These are phyloP conservation scores for Amphimallon solstitiale DNA, from an alignment of 2,888 invertebrate species.

Conservation along the genomic window DNA sequence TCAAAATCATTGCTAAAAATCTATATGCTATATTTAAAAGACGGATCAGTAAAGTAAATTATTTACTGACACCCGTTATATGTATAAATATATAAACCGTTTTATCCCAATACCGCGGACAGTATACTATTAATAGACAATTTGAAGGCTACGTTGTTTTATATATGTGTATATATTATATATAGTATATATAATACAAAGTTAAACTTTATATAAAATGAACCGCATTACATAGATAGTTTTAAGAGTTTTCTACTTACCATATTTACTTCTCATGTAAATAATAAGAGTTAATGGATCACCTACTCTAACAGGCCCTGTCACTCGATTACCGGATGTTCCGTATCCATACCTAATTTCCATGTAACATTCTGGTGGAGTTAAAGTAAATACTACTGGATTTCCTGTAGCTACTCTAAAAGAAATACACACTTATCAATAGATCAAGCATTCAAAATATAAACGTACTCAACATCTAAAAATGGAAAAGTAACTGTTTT, in stretches of 20 bases:
- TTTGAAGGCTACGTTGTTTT: too few relatives aligned
- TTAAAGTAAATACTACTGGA: slow-evolving; percentile 91
- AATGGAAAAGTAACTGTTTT: slow-evolving; percentile 96
- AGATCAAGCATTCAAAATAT: slow-evolving; percentile 2
- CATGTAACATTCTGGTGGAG: slow-evolving; percentile 96
- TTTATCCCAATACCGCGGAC: too few relatives aligned
- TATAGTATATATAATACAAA: too few relatives aligned
- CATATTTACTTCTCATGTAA: slow-evolving; percentile 94
- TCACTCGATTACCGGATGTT: slow-evolving; percentile 83
- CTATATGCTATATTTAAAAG: too few relatives aligned
- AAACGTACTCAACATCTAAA: slow-evolving; percentile 90
- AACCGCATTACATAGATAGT: too few relatives aligned
- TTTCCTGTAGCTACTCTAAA: slow-evolving; percentile 92
- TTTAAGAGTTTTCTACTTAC: slow-evolving; percentile 71
- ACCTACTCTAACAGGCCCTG: slow-evolving; percentile 90
- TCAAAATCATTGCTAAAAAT: too few relatives aligned
- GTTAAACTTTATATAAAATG: too few relatives aligned
- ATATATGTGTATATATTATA: too few relatives aligned
- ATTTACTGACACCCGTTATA: too few relatives aligned
- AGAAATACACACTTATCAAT: slow-evolving; percentile 40
- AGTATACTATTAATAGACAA: too few relatives aligned
- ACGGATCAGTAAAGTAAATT: too few relatives aligned
- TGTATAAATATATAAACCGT: too few relatives aligned
- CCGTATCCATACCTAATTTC: slow-evolving; percentile 93
- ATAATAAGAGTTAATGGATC: slow-evolving; percentile 92